Base-by-base conservation (phyloP, 2,888 invertebrate genomes). In the Cephus sareptanus region DNA sequence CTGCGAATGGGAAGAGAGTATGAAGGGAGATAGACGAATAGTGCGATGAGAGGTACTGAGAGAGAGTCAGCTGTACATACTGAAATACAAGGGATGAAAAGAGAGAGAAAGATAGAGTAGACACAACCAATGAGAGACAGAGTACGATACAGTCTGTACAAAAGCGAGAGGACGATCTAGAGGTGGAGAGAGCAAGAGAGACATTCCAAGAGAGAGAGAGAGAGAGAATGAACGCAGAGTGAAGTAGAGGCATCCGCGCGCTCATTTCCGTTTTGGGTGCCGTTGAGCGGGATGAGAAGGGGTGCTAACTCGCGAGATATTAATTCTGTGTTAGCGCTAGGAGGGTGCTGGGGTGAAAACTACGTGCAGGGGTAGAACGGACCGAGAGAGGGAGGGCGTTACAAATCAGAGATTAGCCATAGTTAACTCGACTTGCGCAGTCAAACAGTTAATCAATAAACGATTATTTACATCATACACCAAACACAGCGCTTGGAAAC, bases 361-460 rank as follows among this genome's bases (percentile, higher is more conserved):
- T 89, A 88, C 88, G 88, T 87, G 87, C 84, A 84, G 85, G 85
- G 84, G 85, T 84, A 84, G 81, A 82, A 40, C 76, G 75, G 74
- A 34, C 77, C 71, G 70, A 73, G 56, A 56, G 81, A 78, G 81
- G 80, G 85, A 88, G 90, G 56, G 90, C 90, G 90, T 91, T 90
- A 90, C 91, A 90, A 91, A 90, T 91, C 91, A 89, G 89, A 90
- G 91, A 91, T 91, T 91, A 91, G 91, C 91, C 90, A 87, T 89
- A 90, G 90, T 91, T 91, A 91, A 91, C 91, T 91, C 90, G 90
- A 89, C 90, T 90, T 90, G 90, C 90, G 90, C 90, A 90, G 90
- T 90, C 91, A 90, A 90, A 91, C 91, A 89, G 91, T 91, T 91
- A 90, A 91, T 91, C 91, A 90, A 91, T 91, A 91, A 91, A 87